Evolutionary conservation across 2,888 invertebrate genomes (phyloP).

Genomic region (Lasius fuliginosus): DNA sequence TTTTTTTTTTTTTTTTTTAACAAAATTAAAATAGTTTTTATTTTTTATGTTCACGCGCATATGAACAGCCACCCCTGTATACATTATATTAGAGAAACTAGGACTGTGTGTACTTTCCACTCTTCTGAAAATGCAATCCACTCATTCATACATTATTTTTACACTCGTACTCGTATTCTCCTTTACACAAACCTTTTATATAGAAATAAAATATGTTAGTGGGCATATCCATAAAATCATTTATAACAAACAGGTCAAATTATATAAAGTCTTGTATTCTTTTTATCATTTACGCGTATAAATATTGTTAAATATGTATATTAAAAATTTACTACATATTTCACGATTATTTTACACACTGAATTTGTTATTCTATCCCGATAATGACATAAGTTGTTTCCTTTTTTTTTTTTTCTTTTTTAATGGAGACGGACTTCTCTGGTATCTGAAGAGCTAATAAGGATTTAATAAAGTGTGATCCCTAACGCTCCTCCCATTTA

Average conservation of each 20-base stretch:
- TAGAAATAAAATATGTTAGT: constrained; percentile 75
- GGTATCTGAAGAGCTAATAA: constrained; percentile 59
- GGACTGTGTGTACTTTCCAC: constrained; percentile 59
- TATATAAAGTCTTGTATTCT: constrained; percentile 79
- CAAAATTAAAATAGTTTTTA: constrained; percentile 65
- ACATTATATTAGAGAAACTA: constrained; percentile 71
- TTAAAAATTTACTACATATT: constrained; percentile 85
- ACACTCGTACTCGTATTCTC: constrained; percentile 57
- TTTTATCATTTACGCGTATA: constrained; percentile 81
- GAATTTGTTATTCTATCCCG: constrained; percentile 83
- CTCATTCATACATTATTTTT: constrained; percentile 59
- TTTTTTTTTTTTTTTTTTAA: constrained; percentile 59
- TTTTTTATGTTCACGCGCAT: constrained; percentile 47
- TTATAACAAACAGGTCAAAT: constrained; percentile 77
- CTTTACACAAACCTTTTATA: constrained; percentile 41
- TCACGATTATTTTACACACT: constrained; percentile 85
- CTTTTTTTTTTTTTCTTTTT: constrained; percentile 70
- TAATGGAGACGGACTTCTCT: constrained; percentile 80
- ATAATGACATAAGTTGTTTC: constrained; percentile 83
- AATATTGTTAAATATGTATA: constrained; percentile 82
- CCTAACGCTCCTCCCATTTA: not conserved
- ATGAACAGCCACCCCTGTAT: constrained; percentile 68
- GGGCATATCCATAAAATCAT: constrained; percentile 81
- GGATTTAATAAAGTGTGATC: constrained; percentile 46
- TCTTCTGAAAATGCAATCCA: constrained; percentile 62